Evolutionary conservation across 2,797 vertebrate species (phyloP), one percentile per base, ranked within the genome.

Genomic region (Cossypha caffra): DNA sequence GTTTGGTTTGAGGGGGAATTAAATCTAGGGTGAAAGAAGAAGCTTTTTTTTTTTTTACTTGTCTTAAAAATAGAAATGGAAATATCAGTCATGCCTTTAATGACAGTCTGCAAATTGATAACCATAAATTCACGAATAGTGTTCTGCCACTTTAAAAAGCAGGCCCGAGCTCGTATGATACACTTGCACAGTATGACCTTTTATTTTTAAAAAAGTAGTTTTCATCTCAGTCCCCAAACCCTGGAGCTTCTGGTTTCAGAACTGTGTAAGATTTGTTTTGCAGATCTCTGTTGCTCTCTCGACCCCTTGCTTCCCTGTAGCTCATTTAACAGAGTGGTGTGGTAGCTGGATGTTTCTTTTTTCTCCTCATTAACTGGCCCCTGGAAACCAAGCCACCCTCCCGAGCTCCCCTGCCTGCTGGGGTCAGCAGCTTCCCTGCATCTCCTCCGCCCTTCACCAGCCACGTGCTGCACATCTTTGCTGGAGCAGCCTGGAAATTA

Each of bases 41-140:
- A 43, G 16, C 10, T 45, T 35, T 58, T 77, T 63, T 77, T 52
- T 59, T 63, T 84, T 88, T 84, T 23, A 16, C 9, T 71, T 62
- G 5, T 62, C 31, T 51, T 90, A 84, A 88, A 93, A 91, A 81
- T 26, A 72, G 58, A 78, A 58, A 33, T 58, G 48, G 75, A 71
- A 88, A 62, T 69, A 74, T 94, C 66, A 75, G 58, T 40, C 31
- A n/a, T 35, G 24, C 24, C 52, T 90, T 78, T 72, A 63, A 89
- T 31, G 50, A 58, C 47, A 55, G 29, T 18, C 59, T 86, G 67
- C 25, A 78, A 80, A 84, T n/a, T n/a, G 73, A 58, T 55, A 43
- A 43, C 24, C 33, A 9, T 15, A 38, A 23, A 61, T 93, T 43
- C 52, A 37, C 52, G 67, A 80, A 48, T 16, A 83, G 10, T 4